Conservation (phyloP, 2,797 vertebrate species). For the Pangasius djambal region DNA sequence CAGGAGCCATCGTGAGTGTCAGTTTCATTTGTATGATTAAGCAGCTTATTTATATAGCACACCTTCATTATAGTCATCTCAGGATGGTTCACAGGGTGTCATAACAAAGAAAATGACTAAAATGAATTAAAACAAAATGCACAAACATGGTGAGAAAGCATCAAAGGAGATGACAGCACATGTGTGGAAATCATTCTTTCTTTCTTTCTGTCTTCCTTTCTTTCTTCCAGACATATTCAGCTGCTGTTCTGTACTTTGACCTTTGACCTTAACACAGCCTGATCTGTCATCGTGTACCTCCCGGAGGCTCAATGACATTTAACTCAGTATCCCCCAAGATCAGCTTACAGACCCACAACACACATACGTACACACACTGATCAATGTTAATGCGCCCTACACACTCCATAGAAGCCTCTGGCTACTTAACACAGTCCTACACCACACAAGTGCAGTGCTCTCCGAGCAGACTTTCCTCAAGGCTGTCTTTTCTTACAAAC, state of each 20-base stretch:
- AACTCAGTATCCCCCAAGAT: slow-evolving; percentile 73
- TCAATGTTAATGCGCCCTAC: slow-evolving; percentile 16
- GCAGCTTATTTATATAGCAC: not conserved
- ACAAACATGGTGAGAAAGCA: not conserved
- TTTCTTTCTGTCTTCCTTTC: not conserved
- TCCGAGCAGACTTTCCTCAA: not conserved
- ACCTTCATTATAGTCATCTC: not conserved
- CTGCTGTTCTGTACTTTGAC: slow-evolving; percentile 52
- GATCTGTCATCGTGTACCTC: slow-evolving; percentile 65
- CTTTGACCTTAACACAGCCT: slow-evolving; percentile 56
- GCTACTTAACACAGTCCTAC: not conserved
- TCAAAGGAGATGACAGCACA: not conserved
- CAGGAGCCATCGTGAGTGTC: too few relatives aligned
- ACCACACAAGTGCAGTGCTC: not conserved
- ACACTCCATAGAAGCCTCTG: not conserved
- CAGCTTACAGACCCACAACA: slow-evolving; percentile 61
- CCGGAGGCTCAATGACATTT: slow-evolving; percentile 71
- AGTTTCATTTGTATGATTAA: not conserved
- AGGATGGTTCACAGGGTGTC: not conserved
- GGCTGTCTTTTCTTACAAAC: not conserved
- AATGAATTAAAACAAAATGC: not conserved
- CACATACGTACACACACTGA: slow-evolving; percentile 21
- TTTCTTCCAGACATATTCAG: slow-evolving; percentile 37
- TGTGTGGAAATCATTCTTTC: not conserved
- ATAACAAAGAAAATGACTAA: not conserved